Evolutionary conservation across 2,113 vertebrate genomes (phyloP).

Genomic region (Recurvirostra avosetta): DNA sequence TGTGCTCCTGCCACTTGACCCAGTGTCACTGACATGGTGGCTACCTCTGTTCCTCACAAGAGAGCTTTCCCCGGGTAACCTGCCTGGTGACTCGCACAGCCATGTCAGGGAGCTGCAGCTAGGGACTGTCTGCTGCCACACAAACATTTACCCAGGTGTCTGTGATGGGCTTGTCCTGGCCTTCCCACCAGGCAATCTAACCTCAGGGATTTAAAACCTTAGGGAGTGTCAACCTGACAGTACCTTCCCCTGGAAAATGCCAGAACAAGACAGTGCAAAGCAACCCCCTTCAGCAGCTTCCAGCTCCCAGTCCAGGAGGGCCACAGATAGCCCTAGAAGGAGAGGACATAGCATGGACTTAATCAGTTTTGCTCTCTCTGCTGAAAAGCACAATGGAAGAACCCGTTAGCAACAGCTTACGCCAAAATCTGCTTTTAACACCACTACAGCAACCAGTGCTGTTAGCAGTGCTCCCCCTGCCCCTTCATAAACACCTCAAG

Average conservation of each 20-base stretch:
- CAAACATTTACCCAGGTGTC: background rate
- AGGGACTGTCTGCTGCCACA: background rate
- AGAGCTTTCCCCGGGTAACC: background rate
- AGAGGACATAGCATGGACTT: background rate
- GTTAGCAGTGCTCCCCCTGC: background rate
- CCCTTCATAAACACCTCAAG: background rate
- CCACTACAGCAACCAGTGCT: background rate
- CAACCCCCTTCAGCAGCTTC: background rate
- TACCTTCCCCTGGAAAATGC: background rate
- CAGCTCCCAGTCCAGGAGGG: background rate
- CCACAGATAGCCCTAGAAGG: background rate
- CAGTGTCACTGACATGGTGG: rapidly evolving
- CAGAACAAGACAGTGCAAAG: background rate
- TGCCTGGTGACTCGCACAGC: background rate
- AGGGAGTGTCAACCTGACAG: background rate
- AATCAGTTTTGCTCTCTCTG: background rate
- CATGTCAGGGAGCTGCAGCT: background rate
- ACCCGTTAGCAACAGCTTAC: background rate
- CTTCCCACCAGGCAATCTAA: background rate
- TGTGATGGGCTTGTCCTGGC: background rate
- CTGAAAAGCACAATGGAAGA: background rate
- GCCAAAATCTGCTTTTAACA: background rate
- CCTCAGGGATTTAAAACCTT: background rate
- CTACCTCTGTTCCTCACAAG: background rate
- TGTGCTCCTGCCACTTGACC: background rate